phyloP scores from a whole-genome alignment of 2,888 invertebrate genomes.

The Mythimna loreyi region DNA sequence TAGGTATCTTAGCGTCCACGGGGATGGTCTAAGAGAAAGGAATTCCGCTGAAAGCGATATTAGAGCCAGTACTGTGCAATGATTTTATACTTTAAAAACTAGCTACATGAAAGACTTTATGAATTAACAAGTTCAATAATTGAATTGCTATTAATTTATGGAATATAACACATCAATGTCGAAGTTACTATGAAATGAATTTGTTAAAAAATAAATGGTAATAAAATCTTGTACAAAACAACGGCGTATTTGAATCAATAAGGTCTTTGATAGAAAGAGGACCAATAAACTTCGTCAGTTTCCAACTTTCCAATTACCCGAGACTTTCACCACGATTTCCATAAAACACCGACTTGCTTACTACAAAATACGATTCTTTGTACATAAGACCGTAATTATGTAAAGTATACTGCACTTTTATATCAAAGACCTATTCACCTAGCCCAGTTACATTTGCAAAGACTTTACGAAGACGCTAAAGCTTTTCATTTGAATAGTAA shows the following conservation, averaged over 20 bases:
- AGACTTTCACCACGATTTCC: slow-evolving; percentile 38
- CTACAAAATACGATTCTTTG: slow-evolving; percentile 35
- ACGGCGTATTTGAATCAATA: neutral
- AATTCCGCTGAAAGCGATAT: slow-evolving; percentile 28
- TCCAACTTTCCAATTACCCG: slow-evolving; percentile 15
- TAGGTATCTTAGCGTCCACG: slow-evolving; percentile 71
- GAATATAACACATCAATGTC: neutral
- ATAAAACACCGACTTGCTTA: slow-evolving; percentile 33
- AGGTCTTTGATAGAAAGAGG: slow-evolving; percentile 1
- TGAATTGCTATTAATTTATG: neutral
- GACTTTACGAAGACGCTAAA: slow-evolving; percentile 56
- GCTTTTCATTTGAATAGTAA: slow-evolving; percentile 74
- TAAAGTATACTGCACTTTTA: slow-evolving; percentile 41
- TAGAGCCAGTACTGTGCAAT: neutral
- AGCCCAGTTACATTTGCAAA: slow-evolving; percentile 47
- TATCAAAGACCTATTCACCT: slow-evolving; percentile 43
- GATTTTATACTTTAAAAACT: neutral
- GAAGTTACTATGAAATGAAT: neutral
- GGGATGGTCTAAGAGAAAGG: slow-evolving; percentile 67
- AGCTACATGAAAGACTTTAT: neutral
- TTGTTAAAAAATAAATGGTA: neutral
- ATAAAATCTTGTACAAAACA: too few relatives aligned
- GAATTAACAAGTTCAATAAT: neutral
- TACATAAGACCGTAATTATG: slow-evolving; percentile 42
- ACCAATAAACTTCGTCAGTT: slow-evolving; percentile 32